A percentile compares a stretch with the other conserved stretches of the same genome.
Conservation (phyloP, 2,113 vertebrate species). For the Paracanthobrama guichenoti region DNA sequence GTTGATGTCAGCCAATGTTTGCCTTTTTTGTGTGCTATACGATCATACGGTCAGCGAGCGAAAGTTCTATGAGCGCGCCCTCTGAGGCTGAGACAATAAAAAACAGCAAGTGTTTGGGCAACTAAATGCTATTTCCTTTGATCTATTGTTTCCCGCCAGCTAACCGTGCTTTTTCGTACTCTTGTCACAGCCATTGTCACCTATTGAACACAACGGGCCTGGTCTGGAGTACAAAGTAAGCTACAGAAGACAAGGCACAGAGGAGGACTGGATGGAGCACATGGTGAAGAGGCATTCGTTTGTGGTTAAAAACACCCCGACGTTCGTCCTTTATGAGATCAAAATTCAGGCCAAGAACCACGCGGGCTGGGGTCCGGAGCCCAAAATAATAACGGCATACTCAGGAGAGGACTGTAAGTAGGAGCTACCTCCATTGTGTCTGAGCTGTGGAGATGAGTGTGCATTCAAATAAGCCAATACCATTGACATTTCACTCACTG, state of each 20-base stretch:
- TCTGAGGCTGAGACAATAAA: not conserved
- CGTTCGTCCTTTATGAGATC: constrained; percentile 91
- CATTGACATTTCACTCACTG: constrained; percentile 25
- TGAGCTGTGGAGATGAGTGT: constrained; percentile 1
- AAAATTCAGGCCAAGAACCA: constrained; percentile 88
- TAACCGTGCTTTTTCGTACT: not conserved
- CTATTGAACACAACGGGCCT: constrained; percentile 86
- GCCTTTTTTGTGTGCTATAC: not conserved
- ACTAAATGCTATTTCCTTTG: constrained; percentile 18
- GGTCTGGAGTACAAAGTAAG: constrained; percentile 91
- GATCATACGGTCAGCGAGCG: not conserved
- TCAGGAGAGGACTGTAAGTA: constrained; percentile 95
- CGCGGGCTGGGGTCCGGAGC: constrained; percentile 85
- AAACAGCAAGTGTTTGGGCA: not conserved
- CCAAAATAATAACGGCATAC: constrained; percentile 79
- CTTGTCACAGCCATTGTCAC: constrained; percentile 80
- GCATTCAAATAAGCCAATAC: constrained; percentile 34
- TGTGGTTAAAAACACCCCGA: constrained; percentile 83
- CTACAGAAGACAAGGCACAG: constrained; percentile 80
- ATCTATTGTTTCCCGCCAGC: not conserved
- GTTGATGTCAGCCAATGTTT: not conserved
- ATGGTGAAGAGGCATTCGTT: constrained; percentile 85
- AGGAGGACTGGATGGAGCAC: constrained; percentile 84
- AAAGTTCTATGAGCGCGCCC: not conserved
- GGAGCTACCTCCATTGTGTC: constrained; percentile 13